Evolutionary conservation across 2,797 vertebrate genomes (phyloP).

Genomic region (Lithobates sylvaticus): DNA sequence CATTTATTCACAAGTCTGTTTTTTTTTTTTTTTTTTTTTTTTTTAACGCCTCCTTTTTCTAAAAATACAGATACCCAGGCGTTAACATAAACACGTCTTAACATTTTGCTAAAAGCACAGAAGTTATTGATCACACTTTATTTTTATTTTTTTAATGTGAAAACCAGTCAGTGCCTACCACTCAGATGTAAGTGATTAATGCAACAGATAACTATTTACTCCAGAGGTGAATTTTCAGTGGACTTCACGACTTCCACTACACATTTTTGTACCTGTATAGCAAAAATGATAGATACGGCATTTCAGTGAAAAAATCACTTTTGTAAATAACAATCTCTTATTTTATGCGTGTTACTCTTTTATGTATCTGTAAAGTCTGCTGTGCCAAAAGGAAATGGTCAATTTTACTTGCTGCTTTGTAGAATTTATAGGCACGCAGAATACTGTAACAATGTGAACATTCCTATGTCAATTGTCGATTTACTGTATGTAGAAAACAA

Average conservation of each 20-base stretch:
- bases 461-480: not conserved
- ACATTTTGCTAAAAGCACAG: constrained; percentile 18
- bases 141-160: not conserved
- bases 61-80: not conserved
- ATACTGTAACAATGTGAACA: not conserved
- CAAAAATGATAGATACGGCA: too few relatives aligned
- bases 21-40: not conserved
- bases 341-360: not conserved
- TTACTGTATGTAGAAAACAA: too few relatives aligned
- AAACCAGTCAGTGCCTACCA: constrained; percentile 41
- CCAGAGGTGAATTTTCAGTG: too few relatives aligned
- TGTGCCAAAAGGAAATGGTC: not conserved
- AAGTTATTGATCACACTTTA: constrained; percentile 8
- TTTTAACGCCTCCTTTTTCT: constrained; percentile 12
- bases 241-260: not conserved
- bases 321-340: not conserved
- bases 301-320: too few relatives aligned
- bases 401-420: not conserved
- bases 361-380: not conserved
- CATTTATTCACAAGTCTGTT: not conserved
- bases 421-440: not conserved
- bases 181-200: not conserved
- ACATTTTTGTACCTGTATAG: not conserved
- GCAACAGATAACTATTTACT: not conserved
- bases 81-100: constrained; percentile 21